A percentile compares a stretch with the other conserved stretches of the same genome.
phyloP scores from a whole-genome alignment of 2,797 vertebrate species.

The Clarias laeviceps region DNA sequence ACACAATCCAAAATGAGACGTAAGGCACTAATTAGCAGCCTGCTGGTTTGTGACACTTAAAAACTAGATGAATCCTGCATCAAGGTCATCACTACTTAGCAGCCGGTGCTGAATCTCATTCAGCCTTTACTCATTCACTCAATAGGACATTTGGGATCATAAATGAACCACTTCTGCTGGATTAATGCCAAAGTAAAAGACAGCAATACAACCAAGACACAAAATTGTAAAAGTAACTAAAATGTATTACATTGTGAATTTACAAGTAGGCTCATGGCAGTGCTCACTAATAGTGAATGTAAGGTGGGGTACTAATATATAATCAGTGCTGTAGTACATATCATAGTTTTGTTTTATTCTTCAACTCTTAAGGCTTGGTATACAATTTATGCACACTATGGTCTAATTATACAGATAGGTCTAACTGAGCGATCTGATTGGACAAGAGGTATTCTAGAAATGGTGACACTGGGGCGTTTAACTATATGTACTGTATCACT shows the following conservation, averaged over 20 bases:
- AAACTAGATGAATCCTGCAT: conserved; percentile 34
- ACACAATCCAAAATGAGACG: conserved; percentile 36
- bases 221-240: neutral
- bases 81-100: conserved; percentile 46
- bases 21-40: conserved; percentile 45
- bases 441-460: no score
- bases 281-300: neutral
- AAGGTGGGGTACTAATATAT: neutral
- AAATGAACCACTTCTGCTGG: neutral
- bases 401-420: neutral
- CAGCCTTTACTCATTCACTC: conserved; percentile 7
- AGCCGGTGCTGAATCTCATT: conserved; percentile 14
- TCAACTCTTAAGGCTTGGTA: neutral
- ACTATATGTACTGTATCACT: no score
- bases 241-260: neutral
- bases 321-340: neutral
- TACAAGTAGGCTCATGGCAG: neutral
- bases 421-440: no score
- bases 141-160: neutral
- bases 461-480: no score
- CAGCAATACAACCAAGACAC: neutral
- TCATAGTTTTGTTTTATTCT: neutral
- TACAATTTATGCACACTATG: neutral
- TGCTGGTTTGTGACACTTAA: conserved; percentile 27
- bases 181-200: neutral